Evolutionary conservation across 2,113 vertebrate genomes (phyloP), one percentile per base, ranked within the genome.

Genomic region (Eidolon helvum): DNA sequence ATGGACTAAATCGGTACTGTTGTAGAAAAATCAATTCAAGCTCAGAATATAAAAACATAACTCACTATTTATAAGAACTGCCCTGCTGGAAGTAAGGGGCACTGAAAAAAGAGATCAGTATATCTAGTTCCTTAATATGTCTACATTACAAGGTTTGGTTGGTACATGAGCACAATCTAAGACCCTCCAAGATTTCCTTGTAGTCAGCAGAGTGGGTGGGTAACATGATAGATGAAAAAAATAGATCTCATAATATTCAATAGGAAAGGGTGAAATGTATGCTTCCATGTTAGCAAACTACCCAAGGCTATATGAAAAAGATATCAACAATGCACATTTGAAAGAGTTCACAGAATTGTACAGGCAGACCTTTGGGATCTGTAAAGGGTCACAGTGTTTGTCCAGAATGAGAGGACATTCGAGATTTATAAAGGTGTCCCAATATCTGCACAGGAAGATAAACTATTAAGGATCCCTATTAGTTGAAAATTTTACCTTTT

Each of bases 41-140:
- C 24, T 93, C 48, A 89, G 92, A 96, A 57, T 45, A 50, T 53
- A 85, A 94, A 95, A 94, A 75, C 16, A 82, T 48, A 53, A 88
- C 21, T 59, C 35, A 4, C 4, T 40, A 11, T 43, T 71, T 59
- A 63, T 8, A 71, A 28, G 21, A 72, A 72, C 28, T 50, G 14
- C 11, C 18, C 16, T 88, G n/a, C 4, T 48, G 48, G 26, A 48
- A 89, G 33, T 45, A 91, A 91, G 7, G 1, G 30, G 14, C 14
- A 40, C 18, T 78, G 22, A 68, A 77, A 55, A 21, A 57, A 66
- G 35, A 21, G 30, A 66, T 4, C 14, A 50, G 2, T 1, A 2
- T 9, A 14, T 38, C 28, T 21, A 61, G n/a, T 30, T 50, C 14
- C 68, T 10, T 77, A 45, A 87, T 18, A 65, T n/a, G 24, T 35